phyloP scores from a whole-genome alignment of 1,140 invertebrate species.

The Cherax destructor region DNA sequence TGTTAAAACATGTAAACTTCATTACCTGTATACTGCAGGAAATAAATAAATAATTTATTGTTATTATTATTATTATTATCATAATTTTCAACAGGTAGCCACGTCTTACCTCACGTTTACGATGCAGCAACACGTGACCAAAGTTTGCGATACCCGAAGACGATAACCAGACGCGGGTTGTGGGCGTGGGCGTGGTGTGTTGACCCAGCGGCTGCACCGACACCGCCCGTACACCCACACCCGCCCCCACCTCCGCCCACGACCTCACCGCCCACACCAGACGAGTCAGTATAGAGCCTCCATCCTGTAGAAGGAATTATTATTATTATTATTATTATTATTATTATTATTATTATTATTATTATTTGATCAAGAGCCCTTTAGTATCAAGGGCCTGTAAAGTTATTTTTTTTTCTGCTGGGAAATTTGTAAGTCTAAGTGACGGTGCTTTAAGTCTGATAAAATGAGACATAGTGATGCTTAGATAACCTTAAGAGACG shows the following conservation, averaged over 20 bases:
- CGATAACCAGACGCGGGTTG: conserved; percentile 9
- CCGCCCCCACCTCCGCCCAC: conserved; percentile 10
- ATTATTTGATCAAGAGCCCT: too few relatives aligned
- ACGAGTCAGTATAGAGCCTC: not conserved
- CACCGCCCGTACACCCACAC: not conserved
- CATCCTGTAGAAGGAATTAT: not conserved
- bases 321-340: too few relatives aligned
- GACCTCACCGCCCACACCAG: not conserved
- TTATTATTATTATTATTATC: too few relatives aligned
- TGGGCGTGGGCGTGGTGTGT: not conserved
- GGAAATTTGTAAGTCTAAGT: not conserved
- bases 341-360: too few relatives aligned
- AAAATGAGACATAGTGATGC: too few relatives aligned
- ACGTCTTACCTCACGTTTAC: not conserved
- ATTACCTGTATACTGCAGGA: too few relatives aligned
- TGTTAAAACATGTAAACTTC: too few relatives aligned
- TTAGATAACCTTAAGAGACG: too few relatives aligned
- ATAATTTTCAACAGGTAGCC: not conserved
- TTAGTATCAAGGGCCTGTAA: not conserved
- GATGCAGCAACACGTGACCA: conserved; percentile 1
- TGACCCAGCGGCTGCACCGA: not conserved
- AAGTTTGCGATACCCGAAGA: not conserved
- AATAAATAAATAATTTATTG: too few relatives aligned
- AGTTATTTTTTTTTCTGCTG: not conserved
- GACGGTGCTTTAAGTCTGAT: not conserved